Evolutionary conservation across 92 coral and sea anemone species (phyloP), one percentile per base, ranked within the genome.

Genomic region (Palythoa caribaeorum): DNA sequence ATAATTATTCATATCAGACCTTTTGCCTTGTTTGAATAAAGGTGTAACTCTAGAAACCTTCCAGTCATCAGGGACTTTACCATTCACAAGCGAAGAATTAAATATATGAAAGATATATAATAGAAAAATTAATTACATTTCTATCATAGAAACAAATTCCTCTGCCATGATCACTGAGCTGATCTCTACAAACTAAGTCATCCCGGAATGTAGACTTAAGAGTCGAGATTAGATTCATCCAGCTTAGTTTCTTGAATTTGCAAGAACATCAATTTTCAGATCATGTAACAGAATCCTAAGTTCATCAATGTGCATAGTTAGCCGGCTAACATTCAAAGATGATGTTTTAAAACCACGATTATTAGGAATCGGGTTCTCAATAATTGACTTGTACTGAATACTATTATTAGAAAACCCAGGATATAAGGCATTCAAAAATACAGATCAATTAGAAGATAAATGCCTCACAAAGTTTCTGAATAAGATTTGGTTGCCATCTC

Each of bases 231-330:
- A 13, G 77, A 38, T 79, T 80, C 90, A 73, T 80, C 78, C 69
- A 87, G 90, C 79, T 90, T 90, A 63, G 93, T 90, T 87, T 90
- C 93, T 65, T 80, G 87, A 80, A 87, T 90, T 28, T 53, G 88
- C 62, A 55, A 55, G 62, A 55, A 55, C 17, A 55, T 55, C 62
- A 11, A 11, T 11, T 54, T 10, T 10, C 14, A 4, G 12, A 9
- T 54, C 60, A 14, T 10, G 14, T 2, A 54, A 14, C 60, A 54
- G 60, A 54, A 54, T 54, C 16, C 60, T 54, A 54, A 54, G 16
- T 9, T 14, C 60, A 54, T 54, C 48, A 44, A 44, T 44, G 6
- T 44, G 48, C 48, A 6, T 44, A 44, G 48, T 44, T 44, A 44
- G 48, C 48, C 48, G 1, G 48, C 28, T 28, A 51, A 51, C 11